Evolutionary conservation across 2,797 vertebrate species (phyloP).

Genomic region (Todus mexicanus): DNA sequence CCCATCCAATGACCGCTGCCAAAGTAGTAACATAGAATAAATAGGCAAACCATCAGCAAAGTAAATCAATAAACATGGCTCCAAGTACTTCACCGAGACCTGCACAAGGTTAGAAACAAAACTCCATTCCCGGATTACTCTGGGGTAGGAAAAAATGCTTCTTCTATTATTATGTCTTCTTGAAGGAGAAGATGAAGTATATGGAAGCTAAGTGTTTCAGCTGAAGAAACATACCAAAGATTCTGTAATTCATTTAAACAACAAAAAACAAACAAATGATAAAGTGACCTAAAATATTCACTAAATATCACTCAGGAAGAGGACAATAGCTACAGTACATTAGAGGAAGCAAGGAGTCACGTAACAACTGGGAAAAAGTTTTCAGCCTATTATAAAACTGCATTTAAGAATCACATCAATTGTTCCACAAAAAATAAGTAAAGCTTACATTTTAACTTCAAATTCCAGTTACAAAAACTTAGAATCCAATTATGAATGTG

Average conservation of each 20-base stretch:
- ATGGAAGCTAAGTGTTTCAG: not conserved
- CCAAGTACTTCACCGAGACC: not conserved
- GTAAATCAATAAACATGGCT: not conserved
- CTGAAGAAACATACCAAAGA: not conserved
- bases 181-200: not conserved
- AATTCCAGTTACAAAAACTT: not conserved
- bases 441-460: not conserved
- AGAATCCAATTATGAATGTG: constrained; percentile 26
- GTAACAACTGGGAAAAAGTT: not conserved
- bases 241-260: not conserved
- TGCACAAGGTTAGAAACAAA: not conserved
- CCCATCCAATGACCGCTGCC: not conserved
- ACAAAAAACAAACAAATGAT: not conserved
- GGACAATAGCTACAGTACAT: not conserved
- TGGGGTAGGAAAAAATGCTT: not conserved
- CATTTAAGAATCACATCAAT: not conserved
- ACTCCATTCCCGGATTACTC: not conserved
- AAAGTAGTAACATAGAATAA: not conserved
- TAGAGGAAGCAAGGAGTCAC: not conserved
- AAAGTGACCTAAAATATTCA: not conserved
- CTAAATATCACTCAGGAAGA: not conserved
- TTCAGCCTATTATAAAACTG: not conserved
- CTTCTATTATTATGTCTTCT: not conserved
- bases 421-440: not conserved
- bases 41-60: not conserved